Evolutionary conservation across 2,888 invertebrate species (phyloP), one percentile per base, ranked within the genome.

Genomic region (Strigamia maritima): DNA sequence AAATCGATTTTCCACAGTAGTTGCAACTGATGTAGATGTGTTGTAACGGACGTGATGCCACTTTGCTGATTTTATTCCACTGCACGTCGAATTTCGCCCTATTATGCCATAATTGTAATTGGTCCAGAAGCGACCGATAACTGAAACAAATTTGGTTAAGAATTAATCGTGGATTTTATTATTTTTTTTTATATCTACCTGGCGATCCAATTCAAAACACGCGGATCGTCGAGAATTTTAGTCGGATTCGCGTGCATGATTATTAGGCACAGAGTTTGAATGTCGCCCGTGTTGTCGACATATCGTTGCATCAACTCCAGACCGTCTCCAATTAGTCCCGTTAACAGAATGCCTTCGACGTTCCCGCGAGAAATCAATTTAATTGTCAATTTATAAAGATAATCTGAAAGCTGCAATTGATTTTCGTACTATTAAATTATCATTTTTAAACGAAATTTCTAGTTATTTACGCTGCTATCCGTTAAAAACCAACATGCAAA

Each of bases 1-100:
- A 93, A 82, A 97, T 93, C 81, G 94, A 93, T 88, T 97, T 97
- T 77, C 95, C 94, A 88, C 97, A 98, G 88, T 95, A 98, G 84
- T 94, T 95, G 87, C 98, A 98, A 6, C 94, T 92, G 79, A 97
- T 91, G 84, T 91, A 93, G 44, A 94, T 92, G 84, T 87, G 88
- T 82, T 86, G 85, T 3, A 85, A 84, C 12, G 83, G 80, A 79
- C 78, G 81, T 49, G 26, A 80, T 74, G 74, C 28, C 8, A 26
- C 78, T 77, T 79, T 81, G 82, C 90, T 89, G 82, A 87, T 87
- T 44, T 88, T 87, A 83, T 90, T 89, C 86, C 92, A 90, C 84
- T 91, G 90, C 82, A 95, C 94, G 87, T 97, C 97, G 85, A 97
- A 92, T 84, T 93, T 91, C 4, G 95, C 94, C 78, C 97, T 84